Percentiles rank a stretch among this genome's conserved stretches.
Evolutionary conservation across 1,140 invertebrate genomes (phyloP).

Genomic region (Leptopilina clavipes): DNA sequence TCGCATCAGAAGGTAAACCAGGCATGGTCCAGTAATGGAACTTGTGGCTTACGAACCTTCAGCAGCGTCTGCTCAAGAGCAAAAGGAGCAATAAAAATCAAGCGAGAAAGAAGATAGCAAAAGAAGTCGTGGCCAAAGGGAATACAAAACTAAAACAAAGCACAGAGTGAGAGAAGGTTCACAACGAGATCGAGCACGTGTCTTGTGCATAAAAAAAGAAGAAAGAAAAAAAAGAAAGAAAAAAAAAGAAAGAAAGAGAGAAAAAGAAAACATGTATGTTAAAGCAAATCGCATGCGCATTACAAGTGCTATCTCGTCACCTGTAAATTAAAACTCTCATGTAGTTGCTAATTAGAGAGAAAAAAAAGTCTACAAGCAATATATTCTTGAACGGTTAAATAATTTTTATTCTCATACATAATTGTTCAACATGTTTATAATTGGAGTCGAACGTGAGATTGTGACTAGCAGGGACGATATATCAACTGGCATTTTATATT

Average conservation of each 20-base stretch:
- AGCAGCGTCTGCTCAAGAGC: conserved; percentile 37
- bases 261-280: background rate
- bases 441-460: too few relatives aligned
- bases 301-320: conserved; percentile 25
- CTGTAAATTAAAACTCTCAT: conserved; percentile 10
- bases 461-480: too few relatives aligned
- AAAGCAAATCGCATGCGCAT: conserved; percentile 24
- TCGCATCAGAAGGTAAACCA: conserved; percentile 39
- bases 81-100: conserved; percentile 40
- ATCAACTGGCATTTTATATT: too few relatives aligned
- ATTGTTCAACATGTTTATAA: too few relatives aligned
- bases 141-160: conserved; percentile 41
- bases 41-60: conserved; percentile 21
- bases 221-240: too few relatives aligned
- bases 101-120: conserved; percentile 41
- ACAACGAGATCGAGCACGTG: conserved; percentile 47
- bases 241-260: too few relatives aligned
- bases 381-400: background rate
- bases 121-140: conserved; percentile 39
- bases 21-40: conserved; percentile 40
- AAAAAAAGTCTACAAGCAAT: background rate
- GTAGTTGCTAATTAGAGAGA: conserved; percentile 19
- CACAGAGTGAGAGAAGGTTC: conserved; percentile 34
- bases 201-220: background rate
- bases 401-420: too few relatives aligned